Evolutionary conservation across 2,888 invertebrate species (phyloP).

Genomic region (Pristionchus entomophagus): DNA sequence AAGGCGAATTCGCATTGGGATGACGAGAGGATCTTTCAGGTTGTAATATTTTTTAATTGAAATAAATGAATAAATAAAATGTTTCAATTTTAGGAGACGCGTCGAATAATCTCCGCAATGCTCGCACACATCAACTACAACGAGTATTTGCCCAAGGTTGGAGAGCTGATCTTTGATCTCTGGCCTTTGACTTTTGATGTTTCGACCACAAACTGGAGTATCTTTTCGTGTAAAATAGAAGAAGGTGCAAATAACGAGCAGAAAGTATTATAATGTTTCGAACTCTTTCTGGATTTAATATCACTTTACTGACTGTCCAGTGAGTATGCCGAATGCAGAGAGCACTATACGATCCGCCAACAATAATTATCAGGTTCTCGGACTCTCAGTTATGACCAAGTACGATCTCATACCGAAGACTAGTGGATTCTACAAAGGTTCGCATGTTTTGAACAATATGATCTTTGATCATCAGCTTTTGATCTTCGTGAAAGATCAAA

Average conservation of each 20-base stretch:
- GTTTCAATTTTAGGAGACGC: conserved; percentile 73
- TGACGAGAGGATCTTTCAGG: conserved; percentile 76
- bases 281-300: too few species aligned
- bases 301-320: too few species aligned
- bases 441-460: neutral
- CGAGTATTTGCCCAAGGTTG: conserved; percentile 83
- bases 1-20: conserved; percentile 75
- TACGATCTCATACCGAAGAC: conserved; percentile 88
- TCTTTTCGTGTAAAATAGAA: neutral
- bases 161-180: neutral
- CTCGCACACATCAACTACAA: conserved; percentile 80
- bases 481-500: too few species aligned
- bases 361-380: conserved; percentile 82
- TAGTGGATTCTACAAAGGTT: conserved; percentile 65
- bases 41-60: neutral
- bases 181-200: conserved; percentile 80
- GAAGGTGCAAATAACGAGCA: too few species aligned
- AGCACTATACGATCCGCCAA: neutral
- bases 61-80: neutral
- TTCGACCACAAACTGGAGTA: too few species aligned
- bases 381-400: conserved; percentile 89
- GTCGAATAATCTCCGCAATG: conserved; percentile 77
- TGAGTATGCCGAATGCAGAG: neutral
- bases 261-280: too few species aligned
- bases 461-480: neutral